Percentiles rank a stretch among this genome's conserved stretches.
phyloP scores from a whole-genome alignment of 2,797 vertebrate species.

The Fringilla coelebs region DNA sequence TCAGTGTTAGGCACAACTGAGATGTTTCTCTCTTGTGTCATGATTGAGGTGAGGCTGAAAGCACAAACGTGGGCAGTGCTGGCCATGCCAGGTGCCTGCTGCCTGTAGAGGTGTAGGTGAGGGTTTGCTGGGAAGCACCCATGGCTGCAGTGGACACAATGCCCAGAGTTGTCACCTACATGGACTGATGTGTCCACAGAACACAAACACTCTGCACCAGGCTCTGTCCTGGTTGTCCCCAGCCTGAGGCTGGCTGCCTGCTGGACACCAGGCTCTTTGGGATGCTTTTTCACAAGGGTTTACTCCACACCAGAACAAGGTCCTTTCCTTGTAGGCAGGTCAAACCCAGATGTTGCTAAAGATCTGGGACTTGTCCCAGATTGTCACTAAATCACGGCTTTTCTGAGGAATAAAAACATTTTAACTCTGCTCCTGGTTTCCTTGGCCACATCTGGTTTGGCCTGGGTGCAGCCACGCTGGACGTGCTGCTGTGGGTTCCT shows the following conservation, averaged over 20 bases:
- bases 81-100: too few species aligned
- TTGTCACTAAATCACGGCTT: not conserved
- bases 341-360: fast-evolving
- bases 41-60: not conserved
- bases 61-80: not conserved
- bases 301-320: not conserved
- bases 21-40: not conserved
- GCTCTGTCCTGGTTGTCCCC: not conserved
- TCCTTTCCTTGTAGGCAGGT: not conserved
- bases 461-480: not conserved
- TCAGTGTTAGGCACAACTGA: not conserved
- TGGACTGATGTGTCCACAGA: not conserved
- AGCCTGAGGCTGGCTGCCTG: not conserved
- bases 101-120: not conserved
- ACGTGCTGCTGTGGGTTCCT: not conserved
- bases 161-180: not conserved
- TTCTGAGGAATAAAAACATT: not conserved
- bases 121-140: too few species aligned
- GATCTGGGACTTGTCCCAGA: not conserved
- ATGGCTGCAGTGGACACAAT: not conserved
- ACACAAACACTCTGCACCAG: not conserved
- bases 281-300: not conserved
- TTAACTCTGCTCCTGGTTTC: not conserved
- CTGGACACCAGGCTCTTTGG: not conserved
- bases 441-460: not conserved